Conservation (phyloP, 2,888 invertebrate genomes). For the Stenurella melanura region DNA sequence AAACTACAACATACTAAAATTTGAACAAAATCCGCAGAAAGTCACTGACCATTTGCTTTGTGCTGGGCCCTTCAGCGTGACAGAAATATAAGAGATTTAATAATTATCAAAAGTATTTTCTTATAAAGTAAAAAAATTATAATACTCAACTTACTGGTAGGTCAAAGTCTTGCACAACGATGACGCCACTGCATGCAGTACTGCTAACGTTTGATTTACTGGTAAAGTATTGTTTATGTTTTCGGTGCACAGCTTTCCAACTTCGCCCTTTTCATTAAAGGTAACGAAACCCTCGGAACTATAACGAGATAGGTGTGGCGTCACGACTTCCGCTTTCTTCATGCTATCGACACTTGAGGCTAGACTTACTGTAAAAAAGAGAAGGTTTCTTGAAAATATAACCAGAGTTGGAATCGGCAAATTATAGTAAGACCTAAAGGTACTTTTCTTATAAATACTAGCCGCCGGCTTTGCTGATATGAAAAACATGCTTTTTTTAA, state of each 20-base stretch:
- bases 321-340: constrained; percentile 79
- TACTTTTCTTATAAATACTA: too few species aligned
- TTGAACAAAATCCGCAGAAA: too few species aligned
- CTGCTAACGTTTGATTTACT: constrained; percentile 66
- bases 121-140: background rate
- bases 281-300: constrained; percentile 87
- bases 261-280: constrained; percentile 88
- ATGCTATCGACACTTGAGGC: constrained; percentile 81
- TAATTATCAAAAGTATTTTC: too few species aligned
- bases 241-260: constrained; percentile 88
- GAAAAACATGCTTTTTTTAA: too few species aligned
- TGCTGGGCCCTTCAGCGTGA: too few species aligned
- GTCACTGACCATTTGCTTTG: too few species aligned
- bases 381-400: constrained; percentile 20
- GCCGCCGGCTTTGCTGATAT: too few species aligned
- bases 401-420: background rate
- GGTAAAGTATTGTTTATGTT: constrained; percentile 81
- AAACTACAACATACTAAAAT: too few species aligned
- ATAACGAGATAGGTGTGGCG: constrained; percentile 83
- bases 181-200: constrained; percentile 82
- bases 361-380: constrained; percentile 80
- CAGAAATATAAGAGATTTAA: too few species aligned
- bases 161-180: constrained; percentile 86
- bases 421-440: background rate
- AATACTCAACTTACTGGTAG: constrained; percentile 79